Evolutionary conservation across 2,113 vertebrate genomes (phyloP).

Genomic region (Psettodes erumei): DNA sequence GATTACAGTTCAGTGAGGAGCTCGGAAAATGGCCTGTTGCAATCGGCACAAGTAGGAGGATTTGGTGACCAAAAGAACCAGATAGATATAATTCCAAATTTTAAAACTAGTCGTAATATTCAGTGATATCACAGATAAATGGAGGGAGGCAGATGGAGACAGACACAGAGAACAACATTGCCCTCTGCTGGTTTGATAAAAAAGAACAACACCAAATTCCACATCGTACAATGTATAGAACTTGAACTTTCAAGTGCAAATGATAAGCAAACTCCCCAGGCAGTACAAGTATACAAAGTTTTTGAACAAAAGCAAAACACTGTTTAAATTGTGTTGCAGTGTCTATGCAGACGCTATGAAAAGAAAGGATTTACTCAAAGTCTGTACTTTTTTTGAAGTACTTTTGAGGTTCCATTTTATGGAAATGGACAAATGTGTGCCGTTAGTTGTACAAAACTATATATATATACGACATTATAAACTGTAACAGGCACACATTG

Average conservation of each 20-base stretch:
- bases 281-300: too few relatives aligned
- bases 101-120: not conserved
- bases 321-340: not conserved
- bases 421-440: too few relatives aligned
- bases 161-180: slow-evolving; percentile 55
- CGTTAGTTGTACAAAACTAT: not conserved
- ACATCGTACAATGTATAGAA: not conserved
- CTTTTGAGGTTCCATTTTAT: too few relatives aligned
- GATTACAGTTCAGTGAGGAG: slow-evolving; percentile 20
- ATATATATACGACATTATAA: too few relatives aligned
- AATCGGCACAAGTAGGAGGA: not conserved
- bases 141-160: not conserved
- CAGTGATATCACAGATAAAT: not conserved
- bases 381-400: not conserved
- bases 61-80: not conserved
- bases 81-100: slow-evolving; percentile 18
- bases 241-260: not conserved
- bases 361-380: not conserved
- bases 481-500: too few relatives aligned
- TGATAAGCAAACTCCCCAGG: not conserved
- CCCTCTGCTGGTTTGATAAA: slow-evolving; percentile 47
- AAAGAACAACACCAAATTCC: not conserved
- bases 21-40: slow-evolving; percentile 2
- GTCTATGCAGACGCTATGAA: not conserved
- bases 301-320: not conserved